A percentile compares a stretch with the other conserved stretches of the same genome.
Evolutionary conservation across 2,113 vertebrate species (phyloP).

Genomic region (Lophochroa leadbeateri): DNA sequence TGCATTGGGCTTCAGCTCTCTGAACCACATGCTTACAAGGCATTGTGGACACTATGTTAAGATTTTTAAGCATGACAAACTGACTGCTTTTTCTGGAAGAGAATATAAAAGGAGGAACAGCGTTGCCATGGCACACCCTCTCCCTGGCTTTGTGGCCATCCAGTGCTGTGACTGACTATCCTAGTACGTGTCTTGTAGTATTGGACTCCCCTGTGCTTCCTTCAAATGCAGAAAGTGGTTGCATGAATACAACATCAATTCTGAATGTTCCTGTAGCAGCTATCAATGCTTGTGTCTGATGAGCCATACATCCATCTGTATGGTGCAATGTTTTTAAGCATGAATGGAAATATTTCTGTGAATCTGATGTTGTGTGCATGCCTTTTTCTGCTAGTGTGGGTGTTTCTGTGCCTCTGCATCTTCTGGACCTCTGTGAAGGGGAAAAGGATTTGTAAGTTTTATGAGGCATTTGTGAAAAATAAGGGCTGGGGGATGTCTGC

Average conservation of each 20-base stretch:
- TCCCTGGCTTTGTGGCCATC: not conserved
- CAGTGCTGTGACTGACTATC: not conserved
- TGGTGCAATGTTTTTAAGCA: not conserved
- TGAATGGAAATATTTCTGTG: not conserved
- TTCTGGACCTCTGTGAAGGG: no score
- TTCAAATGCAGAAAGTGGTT: not conserved
- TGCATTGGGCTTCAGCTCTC: not conserved
- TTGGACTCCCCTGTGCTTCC: rapidly evolving
- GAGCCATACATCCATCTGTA: not conserved
- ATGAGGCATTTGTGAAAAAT: not conserved
- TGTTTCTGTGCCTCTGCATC: no score
- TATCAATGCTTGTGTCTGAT: rapidly evolving
- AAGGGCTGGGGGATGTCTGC: rapidly evolving
- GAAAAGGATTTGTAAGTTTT: not conserved
- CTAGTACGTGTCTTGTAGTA: rapidly evolving
- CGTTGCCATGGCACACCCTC: not conserved
- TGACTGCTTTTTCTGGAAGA: not conserved
- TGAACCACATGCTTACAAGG: not conserved
- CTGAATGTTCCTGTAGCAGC: not conserved
- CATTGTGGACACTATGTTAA: rapidly evolving
- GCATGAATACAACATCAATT: rapidly evolving
- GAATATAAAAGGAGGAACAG: not conserved
- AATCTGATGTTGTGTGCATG: rapidly evolving
- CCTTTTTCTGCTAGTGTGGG: not conserved
- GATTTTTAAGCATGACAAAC: not conserved